phyloP scores from a whole-genome alignment of 2,888 invertebrate species.

The Catocala nupta region DNA sequence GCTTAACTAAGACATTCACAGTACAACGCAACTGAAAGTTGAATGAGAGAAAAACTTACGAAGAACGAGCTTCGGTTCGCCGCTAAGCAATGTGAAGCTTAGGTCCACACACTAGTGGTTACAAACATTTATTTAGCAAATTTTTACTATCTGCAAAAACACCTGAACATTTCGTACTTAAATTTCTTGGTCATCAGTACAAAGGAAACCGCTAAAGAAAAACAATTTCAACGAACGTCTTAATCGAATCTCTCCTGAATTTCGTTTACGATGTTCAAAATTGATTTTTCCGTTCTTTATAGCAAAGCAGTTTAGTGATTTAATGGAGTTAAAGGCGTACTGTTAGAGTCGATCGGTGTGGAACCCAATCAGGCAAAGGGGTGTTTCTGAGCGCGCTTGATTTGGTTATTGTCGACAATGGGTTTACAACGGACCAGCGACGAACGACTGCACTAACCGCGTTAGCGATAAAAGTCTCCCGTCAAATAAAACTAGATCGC shows the following conservation, averaged over 20 bases:
- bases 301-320: conserved; percentile 49
- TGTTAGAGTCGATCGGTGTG: conserved; percentile 50
- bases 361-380: conserved; percentile 55
- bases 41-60: too few species aligned
- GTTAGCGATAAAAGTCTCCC: conserved; percentile 66
- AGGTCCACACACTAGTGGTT: too few species aligned
- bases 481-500: conserved; percentile 63
- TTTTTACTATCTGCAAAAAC: background rate
- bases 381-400: conserved; percentile 55
- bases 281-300: conserved; percentile 47
- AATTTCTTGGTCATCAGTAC: conserved; percentile 19
- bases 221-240: conserved; percentile 46
- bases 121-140: too few species aligned
- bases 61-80: too few species aligned
- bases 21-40: too few species aligned
- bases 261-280: conserved; percentile 50
- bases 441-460: conserved; percentile 63
- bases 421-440: conserved; percentile 55
- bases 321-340: conserved; percentile 52
- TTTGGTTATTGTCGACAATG: conserved; percentile 64
- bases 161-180: background rate
- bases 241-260: conserved; percentile 51
- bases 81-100: too few species aligned
- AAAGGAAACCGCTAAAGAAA: conserved; percentile 41
- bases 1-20: too few species aligned